Evolutionary conservation across 2,888 invertebrate genomes (phyloP), one percentile per base, ranked within the genome.

Genomic region (Conistra vaccinii): DNA sequence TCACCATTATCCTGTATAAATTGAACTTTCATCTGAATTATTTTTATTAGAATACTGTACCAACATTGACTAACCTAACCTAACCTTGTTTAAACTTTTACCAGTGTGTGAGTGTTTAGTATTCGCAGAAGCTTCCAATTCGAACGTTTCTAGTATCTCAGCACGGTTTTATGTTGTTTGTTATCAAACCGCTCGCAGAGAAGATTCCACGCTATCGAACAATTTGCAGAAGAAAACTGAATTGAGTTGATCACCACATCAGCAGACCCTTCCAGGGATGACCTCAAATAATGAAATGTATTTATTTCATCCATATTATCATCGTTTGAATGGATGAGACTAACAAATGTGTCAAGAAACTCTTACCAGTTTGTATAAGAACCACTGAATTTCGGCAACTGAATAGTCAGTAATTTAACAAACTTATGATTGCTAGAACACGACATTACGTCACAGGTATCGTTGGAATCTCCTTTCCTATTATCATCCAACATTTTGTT

Each of bases 241-340:
- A 53, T 53, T 53, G n/a, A 53, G 53, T 53, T n/a, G 53, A 53
- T 53, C 53, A 53, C 53, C n/a, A 53, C 53, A 53, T n/a, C 53
- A 53, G 53, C 53, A n/a, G n/a, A 53, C 53, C 10, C n/a, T 12
- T 53, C n/a, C 0, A 53, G n/a, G n/a, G 53, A 53, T n/a, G 53
- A 53, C 53, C n/a, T 53, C 53, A 53, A 53, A 53, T 53, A 53
- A 1, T 53, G n/a, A n/a, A n/a, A 51, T 35, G 5, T 35, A 51
- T 51, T 51, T 51, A 51, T 51, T 51, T 51, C 51, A 3, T 51
- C 51, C 51, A 53, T n/a, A 4, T n/a, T n/a, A n/a, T 53, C 53
- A 53, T 53, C 53, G 53, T 53, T 53, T n/a, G 53, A 53, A 53
- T 53, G 53, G 53, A n/a, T 53, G n/a, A 53, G 53, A n/a, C 53